Evolutionary conservation across 2,797 vertebrate genomes (phyloP).

Genomic region (Peromyscus attwateri): DNA sequence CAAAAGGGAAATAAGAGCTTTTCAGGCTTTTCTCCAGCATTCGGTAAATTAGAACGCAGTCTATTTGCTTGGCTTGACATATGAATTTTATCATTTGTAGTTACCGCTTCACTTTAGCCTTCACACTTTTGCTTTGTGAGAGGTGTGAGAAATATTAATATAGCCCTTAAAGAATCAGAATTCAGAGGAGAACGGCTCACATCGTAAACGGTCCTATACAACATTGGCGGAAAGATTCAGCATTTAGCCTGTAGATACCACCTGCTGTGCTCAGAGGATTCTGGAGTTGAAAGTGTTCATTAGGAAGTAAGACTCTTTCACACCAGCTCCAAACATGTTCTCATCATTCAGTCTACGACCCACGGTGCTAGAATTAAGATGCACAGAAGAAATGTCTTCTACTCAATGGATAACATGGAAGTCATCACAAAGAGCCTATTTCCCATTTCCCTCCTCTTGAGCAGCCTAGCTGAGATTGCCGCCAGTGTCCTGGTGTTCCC

Average conservation of each 20-base stretch:
- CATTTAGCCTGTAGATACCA: neutral
- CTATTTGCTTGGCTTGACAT: conserved; percentile 1
- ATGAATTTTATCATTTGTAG: conserved; percentile 10
- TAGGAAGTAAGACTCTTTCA: neutral
- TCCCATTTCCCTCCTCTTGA: neutral
- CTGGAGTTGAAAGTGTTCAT: neutral
- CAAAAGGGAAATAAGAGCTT: neutral
- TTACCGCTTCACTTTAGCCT: conserved; percentile 35
- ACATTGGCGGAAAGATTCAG: neutral
- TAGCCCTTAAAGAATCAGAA: conserved; percentile 27
- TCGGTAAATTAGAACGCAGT: neutral
- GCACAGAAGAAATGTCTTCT: fast-evolving
- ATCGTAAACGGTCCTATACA: neutral
- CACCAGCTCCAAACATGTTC: neutral
- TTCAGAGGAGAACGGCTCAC: neutral
- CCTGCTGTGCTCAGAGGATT: neutral
- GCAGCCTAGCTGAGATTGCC: neutral
- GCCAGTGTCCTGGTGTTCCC: neutral
- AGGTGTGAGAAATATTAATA: conserved; percentile 17
- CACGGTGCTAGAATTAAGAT: neutral
- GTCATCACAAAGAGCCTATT: neutral
- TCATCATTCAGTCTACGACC: neutral
- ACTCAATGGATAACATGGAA: neutral
- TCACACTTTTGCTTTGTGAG: neutral
- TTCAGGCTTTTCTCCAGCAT: neutral